Percentiles rank a stretch among this genome's conserved stretches.
Conservation (phyloP, 2,888 invertebrate species). For the Plemyria rubiginata region DNA sequence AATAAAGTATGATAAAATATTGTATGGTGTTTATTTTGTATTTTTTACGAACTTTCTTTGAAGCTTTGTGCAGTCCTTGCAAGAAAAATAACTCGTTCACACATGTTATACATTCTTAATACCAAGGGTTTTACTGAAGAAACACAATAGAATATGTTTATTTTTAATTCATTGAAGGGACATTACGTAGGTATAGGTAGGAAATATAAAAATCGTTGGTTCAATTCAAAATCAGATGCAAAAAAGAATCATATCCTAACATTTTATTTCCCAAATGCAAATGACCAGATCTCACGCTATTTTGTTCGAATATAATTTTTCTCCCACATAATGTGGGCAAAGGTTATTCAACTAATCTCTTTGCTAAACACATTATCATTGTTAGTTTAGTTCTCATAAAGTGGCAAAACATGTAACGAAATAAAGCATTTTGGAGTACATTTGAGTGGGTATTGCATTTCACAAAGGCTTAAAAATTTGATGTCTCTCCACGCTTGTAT, state of each 20-base stretch:
- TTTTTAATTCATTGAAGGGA: too few relatives aligned
- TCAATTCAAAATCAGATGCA: too few relatives aligned
- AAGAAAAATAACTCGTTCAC: too few relatives aligned
- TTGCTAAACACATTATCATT: slow-evolving; percentile 36
- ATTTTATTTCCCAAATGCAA: slow-evolving; percentile 34
- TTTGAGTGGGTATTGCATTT: slow-evolving; percentile 33
- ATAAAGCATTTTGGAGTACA: slow-evolving; percentile 15
- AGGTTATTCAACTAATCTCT: slow-evolving; percentile 36
- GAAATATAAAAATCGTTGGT: too few relatives aligned
- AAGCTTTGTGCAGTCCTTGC: not conserved
- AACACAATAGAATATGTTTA: too few relatives aligned
- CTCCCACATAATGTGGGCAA: slow-evolving; percentile 35
- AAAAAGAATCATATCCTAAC: not conserved
- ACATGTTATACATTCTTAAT: too few relatives aligned
- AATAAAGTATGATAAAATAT: slow-evolving; percentile 4
- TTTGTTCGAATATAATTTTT: slow-evolving; percentile 27
- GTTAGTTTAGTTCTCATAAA: slow-evolving; percentile 38
- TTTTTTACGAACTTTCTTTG: not conserved
- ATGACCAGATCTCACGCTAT: slow-evolving; percentile 35
- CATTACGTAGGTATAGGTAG: too few relatives aligned
- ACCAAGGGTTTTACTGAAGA: too few relatives aligned
- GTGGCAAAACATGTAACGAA: slow-evolving; percentile 38
- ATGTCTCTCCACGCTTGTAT: slow-evolving; percentile 11
- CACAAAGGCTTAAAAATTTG: slow-evolving; percentile 29
- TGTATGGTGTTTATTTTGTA: too few relatives aligned